A percentile compares a stretch with the other conserved stretches of the same genome.
phyloP scores from a whole-genome alignment of 2,888 invertebrate genomes.

The Drosophila vallismaia region DNA sequence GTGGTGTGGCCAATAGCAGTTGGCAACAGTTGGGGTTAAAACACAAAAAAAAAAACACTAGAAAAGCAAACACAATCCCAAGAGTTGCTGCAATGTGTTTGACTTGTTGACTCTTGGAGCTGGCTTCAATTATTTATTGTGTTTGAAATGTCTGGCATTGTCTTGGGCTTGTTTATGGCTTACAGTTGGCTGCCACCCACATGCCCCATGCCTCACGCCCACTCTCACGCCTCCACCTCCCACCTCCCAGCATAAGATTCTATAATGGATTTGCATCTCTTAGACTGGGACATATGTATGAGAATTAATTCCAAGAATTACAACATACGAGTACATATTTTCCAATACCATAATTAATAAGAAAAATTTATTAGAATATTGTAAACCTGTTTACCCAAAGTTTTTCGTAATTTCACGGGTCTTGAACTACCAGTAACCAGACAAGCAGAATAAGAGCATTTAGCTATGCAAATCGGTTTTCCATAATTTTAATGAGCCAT shows the following conservation, averaged over 20 bases:
- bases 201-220: conserved; percentile 6
- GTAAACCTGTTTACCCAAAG: neutral
- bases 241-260: neutral
- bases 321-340: neutral
- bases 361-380: neutral
- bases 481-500: conserved; percentile 60
- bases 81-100: conserved; percentile 61
- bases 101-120: conserved; percentile 72
- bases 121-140: conserved; percentile 75
- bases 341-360: neutral
- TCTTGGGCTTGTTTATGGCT: conserved; percentile 64
- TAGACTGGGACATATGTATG: conserved; percentile 22
- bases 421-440: neutral
- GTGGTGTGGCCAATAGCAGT: conserved; percentile 47
- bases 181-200: conserved; percentile 59
- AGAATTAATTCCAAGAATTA: neutral
- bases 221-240: conserved; percentile 10
- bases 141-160: conserved; percentile 74
- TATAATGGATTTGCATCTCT: conserved; percentile 12
- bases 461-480: conserved; percentile 48
- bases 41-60: conserved; percentile 3
- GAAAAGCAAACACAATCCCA: conserved; percentile 29
- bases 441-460: conserved; percentile 14
- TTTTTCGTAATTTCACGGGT: neutral
- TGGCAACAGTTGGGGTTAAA: conserved; percentile 52